Evolutionary conservation across 2,888 invertebrate species (phyloP), one percentile per base, ranked within the genome.

Genomic region (Ferrisia virgata): DNA sequence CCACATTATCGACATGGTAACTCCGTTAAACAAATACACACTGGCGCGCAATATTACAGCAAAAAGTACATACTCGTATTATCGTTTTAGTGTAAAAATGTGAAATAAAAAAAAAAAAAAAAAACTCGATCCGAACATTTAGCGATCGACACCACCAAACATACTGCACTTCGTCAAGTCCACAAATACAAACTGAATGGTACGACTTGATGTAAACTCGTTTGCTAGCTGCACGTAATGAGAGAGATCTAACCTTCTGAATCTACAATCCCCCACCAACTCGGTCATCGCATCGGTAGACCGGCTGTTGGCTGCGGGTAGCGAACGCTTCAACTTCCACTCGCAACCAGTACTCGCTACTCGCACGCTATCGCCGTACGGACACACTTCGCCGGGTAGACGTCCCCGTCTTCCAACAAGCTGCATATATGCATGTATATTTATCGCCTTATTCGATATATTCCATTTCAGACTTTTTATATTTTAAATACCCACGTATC

Each of bases 311-410:
- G 53, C 53, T 53, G 53, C 22, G 53, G 53, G 53, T 22, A 53
- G 22, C n/a, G n/a, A n/a, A n/a, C n/a, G n/a, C n/a, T n/a, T n/a
- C n/a, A n/a, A n/a, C n/a, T n/a, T n/a, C n/a, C 22, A n/a, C n/a
- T 47, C 33, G 80, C n/a, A 58, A 81, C 79, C 79, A 79, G 79
- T 79, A 28, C 76, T 28, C 79, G 6, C n/a, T n/a, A n/a, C n/a
- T n/a, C n/a, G n/a, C n/a, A n/a, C n/a, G n/a, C n/a, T n/a, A n/a
- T n/a, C n/a, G n/a, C n/a, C n/a, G n/a, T n/a, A n/a, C n/a, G n/a
- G n/a, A 40, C 40, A 43, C 43, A 53, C 22, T 53, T 53, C 22
- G 9, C 53, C 40, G 22, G 79, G 22, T 22, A 13, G 58, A 25
- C 80, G 80, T 11, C 43, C 43, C 25, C 22, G 43, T 36, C 39